These are phyloP conservation scores for Xiphophorus maculatus DNA, from an alignment of 2,113 vertebrate genomes.

Conservation along the genomic window DNA sequence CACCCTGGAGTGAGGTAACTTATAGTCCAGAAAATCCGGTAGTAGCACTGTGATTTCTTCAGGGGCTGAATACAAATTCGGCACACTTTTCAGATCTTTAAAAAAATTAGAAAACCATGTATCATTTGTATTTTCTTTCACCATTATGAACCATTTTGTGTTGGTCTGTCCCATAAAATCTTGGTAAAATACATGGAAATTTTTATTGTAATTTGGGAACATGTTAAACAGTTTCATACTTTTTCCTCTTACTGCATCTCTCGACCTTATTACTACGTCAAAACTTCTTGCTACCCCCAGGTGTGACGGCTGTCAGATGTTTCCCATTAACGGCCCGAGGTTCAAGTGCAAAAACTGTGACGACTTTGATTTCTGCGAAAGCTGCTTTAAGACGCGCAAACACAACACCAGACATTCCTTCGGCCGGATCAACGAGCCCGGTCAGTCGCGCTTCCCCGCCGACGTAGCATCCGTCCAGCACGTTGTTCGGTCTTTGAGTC, in stretches of 20 bases:
- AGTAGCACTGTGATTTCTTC: too few species aligned
- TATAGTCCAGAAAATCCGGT: too few species aligned
- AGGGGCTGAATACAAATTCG: too few species aligned
- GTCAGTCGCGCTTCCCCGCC: conserved; percentile 62
- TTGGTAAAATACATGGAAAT: neutral
- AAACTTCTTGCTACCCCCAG: conserved; percentile 62
- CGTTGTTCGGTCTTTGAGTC: neutral
- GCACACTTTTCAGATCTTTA: too few species aligned
- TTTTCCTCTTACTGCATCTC: neutral
- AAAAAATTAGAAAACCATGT: neutral
- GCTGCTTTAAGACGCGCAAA: conserved; percentile 95
- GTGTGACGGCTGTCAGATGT: conserved; percentile 98
- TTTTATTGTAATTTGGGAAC: neutral
- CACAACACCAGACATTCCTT: conserved; percentile 94
- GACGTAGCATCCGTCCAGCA: rapidly evolving
- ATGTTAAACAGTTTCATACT: neutral
- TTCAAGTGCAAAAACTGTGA: conserved; percentile 98
- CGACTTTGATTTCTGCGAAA: conserved; percentile 98
- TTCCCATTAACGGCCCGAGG: conserved; percentile 94
- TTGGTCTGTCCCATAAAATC: too few species aligned
- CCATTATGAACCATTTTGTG: too few species aligned
- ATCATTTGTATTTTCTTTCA: too few species aligned
- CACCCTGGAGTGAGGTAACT: conserved; percentile 94
- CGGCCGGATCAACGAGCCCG: conserved; percentile 96
- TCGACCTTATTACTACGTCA: neutral